A percentile compares a stretch with the other conserved stretches of the same genome.
phyloP scores from a whole-genome alignment of 30 jellyfish, hydroid and myxozoan species.

The Rhopilema esculentum region DNA sequence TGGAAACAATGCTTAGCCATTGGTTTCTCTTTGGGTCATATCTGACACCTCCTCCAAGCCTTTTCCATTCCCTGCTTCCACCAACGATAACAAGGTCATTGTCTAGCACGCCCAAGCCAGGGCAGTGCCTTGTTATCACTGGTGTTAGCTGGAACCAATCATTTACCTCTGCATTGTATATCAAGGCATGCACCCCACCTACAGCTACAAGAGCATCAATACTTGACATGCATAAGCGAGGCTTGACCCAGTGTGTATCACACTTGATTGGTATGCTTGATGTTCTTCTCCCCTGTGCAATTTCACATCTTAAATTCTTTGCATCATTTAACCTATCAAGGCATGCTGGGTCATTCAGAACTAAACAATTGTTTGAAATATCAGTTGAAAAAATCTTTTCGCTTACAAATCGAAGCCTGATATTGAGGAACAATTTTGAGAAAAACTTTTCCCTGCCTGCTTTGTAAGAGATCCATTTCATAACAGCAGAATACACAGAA shows the following conservation, averaged over 20 bases:
- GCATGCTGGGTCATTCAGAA: constrained; percentile 17
- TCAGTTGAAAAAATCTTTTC: constrained; percentile 34
- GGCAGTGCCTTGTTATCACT: constrained; percentile 93
- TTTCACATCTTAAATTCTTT: constrained; percentile 3
- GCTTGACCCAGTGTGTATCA: constrained; percentile 68
- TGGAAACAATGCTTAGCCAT: constrained; percentile 70
- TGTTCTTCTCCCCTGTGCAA: constrained; percentile 11
- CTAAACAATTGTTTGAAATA: not conserved
- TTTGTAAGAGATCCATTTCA: constrained; percentile 73
- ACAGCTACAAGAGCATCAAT: constrained; percentile 83
- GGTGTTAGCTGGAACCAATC: constrained; percentile 80
- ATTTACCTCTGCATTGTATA: constrained; percentile 70
- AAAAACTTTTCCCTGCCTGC: constrained; percentile 55
- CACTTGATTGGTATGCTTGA: not conserved
- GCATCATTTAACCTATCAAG: constrained; percentile 52
- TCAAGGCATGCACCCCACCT: constrained; percentile 90
- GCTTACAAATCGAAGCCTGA: constrained; percentile 87
- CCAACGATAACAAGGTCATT: constrained; percentile 82
- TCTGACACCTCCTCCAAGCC: constrained; percentile 80
- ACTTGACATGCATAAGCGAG: constrained; percentile 81
- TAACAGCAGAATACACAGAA: constrained; percentile 55
- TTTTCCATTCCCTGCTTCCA: constrained; percentile 96
- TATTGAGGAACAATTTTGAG: constrained; percentile 50
- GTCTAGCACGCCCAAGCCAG: constrained; percentile 86
- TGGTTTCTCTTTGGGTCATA: constrained; percentile 74